Conservation (phyloP, 2,888 invertebrate species). For the Tetragonula carbonaria region DNA sequence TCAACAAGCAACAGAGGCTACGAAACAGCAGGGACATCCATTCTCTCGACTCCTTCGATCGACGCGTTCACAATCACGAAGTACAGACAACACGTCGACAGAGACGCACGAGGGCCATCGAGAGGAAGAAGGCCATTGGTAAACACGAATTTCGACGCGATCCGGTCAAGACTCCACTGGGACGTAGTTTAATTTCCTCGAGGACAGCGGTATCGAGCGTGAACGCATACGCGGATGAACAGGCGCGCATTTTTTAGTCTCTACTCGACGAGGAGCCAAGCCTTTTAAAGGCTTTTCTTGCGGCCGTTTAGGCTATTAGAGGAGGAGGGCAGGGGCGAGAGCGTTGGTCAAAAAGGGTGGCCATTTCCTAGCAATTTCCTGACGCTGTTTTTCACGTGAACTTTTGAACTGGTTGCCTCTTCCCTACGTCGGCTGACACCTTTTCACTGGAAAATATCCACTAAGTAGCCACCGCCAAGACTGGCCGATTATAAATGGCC, state of each 20-base stretch:
- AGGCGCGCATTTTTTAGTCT: slow-evolving; percentile 62
- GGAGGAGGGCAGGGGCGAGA: slow-evolving; percentile 48
- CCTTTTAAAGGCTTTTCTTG: slow-evolving; percentile 67
- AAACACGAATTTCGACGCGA: slow-evolving; percentile 5
- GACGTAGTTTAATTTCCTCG: slow-evolving; percentile 65
- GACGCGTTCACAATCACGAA: neutral
- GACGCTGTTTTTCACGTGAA: slow-evolving; percentile 81
- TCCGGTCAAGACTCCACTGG: slow-evolving; percentile 5
- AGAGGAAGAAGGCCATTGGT: neutral
- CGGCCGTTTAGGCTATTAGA: slow-evolving; percentile 67
- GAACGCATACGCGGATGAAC: slow-evolving; percentile 14
- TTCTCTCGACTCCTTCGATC: neutral
- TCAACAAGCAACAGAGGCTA: neutral
- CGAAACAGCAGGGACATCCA: neutral
- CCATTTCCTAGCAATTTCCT: slow-evolving; percentile 83
- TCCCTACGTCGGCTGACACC: slow-evolving; percentile 37
- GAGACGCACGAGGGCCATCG: slow-evolving; percentile 15
- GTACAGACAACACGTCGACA: neutral
- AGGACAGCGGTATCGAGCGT: slow-evolving; percentile 19
- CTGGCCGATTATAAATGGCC: slow-evolving; percentile 78
- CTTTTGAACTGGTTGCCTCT: slow-evolving; percentile 74
- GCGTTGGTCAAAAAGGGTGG: slow-evolving; percentile 69
- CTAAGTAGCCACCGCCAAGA: slow-evolving; percentile 76
- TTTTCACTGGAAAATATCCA: slow-evolving; percentile 77
- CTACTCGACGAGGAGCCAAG: slow-evolving; percentile 8